Evolutionary conservation across 2,797 vertebrate species (phyloP), one percentile per base, ranked within the genome.

Genomic region (Myoxocephalus aenaeus): DNA sequence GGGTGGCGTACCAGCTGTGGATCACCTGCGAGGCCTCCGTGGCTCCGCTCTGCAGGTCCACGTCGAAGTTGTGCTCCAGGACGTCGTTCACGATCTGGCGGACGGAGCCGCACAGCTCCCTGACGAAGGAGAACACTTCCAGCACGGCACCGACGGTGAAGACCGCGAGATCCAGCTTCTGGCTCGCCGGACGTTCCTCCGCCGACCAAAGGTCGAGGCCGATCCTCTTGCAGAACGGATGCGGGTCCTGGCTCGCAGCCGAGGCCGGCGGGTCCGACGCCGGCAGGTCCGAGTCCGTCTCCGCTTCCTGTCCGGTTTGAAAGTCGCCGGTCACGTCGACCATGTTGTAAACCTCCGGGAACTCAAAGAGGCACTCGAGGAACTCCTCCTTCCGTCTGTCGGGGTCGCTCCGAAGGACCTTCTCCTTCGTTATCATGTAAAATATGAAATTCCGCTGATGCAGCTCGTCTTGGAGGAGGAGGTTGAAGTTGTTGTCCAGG

Each of bases 41-140:
- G 0, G 3, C 5, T 0, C 14, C 56, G 7, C 51, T 50, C n/a
- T 62, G 53, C 25, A 88, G 54, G 3, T 82, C n/a, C 0, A 88
- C 5, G 57, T 79, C 40, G 3, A 90, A 90, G 59, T 90, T 90
- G 65, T 88, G 88, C 48, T 87, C 77, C 0, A 90, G 75, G 34
- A 90, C 5, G 22, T 90, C 86, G 0, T 63, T 76, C 0, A 85
- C 70, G 0, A 36, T 17, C 0, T 68, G 15, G 0, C 9, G 58
- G 25, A 57, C 18, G 0, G 7, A 20, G 0, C 86, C 75, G 4
- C 82, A 85, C 32, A 90, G 62, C 57, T 72, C 32, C 27, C 77
- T 61, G 17, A 57, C 17, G 0, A 88, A 61, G 22, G 2, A n/a
- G 13, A 84, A 44, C 1, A 81, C 51, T 25, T 90, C 88, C 0